Base-by-base conservation (phyloP, 2,888 invertebrate genomes). In the Drosophila kambysellisi region DNA sequence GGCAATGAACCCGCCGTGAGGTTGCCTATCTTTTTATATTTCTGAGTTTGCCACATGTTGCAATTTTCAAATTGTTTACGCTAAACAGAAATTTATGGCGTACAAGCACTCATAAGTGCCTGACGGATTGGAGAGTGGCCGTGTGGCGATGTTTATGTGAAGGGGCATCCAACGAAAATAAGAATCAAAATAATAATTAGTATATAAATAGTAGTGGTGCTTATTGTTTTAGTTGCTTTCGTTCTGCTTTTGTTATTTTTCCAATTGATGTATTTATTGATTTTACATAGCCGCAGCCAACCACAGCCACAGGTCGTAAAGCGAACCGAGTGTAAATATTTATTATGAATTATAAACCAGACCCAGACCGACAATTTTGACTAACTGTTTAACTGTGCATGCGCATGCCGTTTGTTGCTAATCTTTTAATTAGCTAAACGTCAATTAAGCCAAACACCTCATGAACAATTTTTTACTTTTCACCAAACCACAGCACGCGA, bases 401-500 rank as follows among this genome's bases (percentile, higher is more conserved):
- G 79, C 82, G 79, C 79, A 82, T 79, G 82, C 63, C 63, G 35
- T 64, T 76, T 41, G 61, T 76, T 41, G 64, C 50, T 68, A 63
- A 64, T 59, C 41, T 41, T 50, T 71, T 52, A 71, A 81, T 78
- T 71, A 72, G 43, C 65, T 56, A 8, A 81, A 67, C 43, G 59
- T 30, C n/a, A 58, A 61, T 54, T 54, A 46, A 33, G 46, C 7
- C 52, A 65, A 64, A 62, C 51, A 64, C 56, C 30, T 67, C 46
- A 67, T 68, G 41, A 63, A 77, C 48, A 50, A 25, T 12, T 15
- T 32, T 70, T 61, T 25, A 56, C 20, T 59, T 43, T 54, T 46
- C 35, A 17, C 32, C 64, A 48, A 58, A 51, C 37, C 60, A 20
- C 94, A 93, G 94, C 94, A 81, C 95, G 94, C 81, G 95, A 95